A percentile compares a stretch with the other conserved stretches of the same genome.
phyloP scores from a whole-genome alignment of 2,888 invertebrate species.

The Maniola hyperantus region DNA sequence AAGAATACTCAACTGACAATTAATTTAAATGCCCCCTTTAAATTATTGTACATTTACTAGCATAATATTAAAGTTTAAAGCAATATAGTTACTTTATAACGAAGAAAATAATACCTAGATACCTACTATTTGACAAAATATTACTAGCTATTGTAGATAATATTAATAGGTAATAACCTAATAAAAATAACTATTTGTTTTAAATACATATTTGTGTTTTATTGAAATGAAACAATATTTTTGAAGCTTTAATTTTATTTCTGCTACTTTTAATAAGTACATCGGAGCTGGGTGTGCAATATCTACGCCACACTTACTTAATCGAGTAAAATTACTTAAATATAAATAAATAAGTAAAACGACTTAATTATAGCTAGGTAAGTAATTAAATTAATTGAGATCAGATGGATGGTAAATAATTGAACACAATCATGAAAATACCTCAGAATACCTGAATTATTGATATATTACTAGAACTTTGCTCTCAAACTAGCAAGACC shows the following conservation, averaged over 20 bases:
- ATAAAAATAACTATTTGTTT: conserved; percentile 26
- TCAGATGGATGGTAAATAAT: conserved; percentile 15
- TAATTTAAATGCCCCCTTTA: conserved; percentile 44
- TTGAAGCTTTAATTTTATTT: not conserved
- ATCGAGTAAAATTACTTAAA: not conserved
- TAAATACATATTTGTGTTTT: conserved; percentile 38
- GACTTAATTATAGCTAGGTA: not conserved
- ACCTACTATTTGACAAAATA: conserved; percentile 36
- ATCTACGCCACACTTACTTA: conserved; percentile 13
- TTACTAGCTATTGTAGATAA: conserved; percentile 57
- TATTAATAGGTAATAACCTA: too few relatives aligned
- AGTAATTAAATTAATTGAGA: conserved; percentile 2
- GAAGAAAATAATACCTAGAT: conserved; percentile 26
- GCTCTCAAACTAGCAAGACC: conserved; percentile 62
- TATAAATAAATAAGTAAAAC: not conserved
- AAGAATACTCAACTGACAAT: conserved; percentile 63
- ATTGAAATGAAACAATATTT: conserved; percentile 27
- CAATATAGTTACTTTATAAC: conserved; percentile 26
- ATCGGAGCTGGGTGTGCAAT: conserved; percentile 12
- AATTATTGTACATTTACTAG: conserved; percentile 57
- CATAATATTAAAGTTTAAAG: conserved; percentile 31
- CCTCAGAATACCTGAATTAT: not conserved
- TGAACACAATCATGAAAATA: conserved; percentile 50
- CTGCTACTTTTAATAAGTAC: not conserved
- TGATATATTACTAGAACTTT: conserved; percentile 56